Evolutionary conservation across 2,113 vertebrate genomes (phyloP).

Genomic region (Pachyramphus minor): DNA sequence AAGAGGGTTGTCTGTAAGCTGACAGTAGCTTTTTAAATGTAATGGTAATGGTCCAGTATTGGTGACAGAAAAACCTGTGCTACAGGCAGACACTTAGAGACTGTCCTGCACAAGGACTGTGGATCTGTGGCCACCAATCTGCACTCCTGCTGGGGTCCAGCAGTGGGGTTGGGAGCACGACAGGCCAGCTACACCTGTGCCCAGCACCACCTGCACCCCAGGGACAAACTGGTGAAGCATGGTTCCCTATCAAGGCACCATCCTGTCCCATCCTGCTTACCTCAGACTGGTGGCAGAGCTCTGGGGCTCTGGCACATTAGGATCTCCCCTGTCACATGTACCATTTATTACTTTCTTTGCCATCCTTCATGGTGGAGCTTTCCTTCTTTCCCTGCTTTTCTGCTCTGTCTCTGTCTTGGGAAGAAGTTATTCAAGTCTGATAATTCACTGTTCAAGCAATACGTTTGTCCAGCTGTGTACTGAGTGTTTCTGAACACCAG

Average conservation of each 20-base stretch:
- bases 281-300: background rate
- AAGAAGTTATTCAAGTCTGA: background rate
- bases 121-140: background rate
- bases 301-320: background rate
- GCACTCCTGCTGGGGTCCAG: background rate
- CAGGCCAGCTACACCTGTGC: fast-evolving
- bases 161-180: fast-evolving
- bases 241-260: background rate
- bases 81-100: background rate
- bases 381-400: background rate
- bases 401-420: background rate
- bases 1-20: background rate
- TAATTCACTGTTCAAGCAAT: background rate
- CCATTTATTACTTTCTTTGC: background rate
- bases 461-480: background rate
- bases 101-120: fast-evolving
- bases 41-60: fast-evolving
- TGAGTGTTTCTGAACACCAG: background rate
- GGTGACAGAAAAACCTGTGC: background rate
- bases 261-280: background rate
- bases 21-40: background rate
- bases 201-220: background rate
- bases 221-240: background rate
- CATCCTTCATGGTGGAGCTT: background rate
- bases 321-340: background rate